Evolutionary conservation across 2,113 vertebrate genomes (phyloP), one percentile per base, ranked within the genome.

Genomic region (Serranochromis macrocephalus): DNA sequence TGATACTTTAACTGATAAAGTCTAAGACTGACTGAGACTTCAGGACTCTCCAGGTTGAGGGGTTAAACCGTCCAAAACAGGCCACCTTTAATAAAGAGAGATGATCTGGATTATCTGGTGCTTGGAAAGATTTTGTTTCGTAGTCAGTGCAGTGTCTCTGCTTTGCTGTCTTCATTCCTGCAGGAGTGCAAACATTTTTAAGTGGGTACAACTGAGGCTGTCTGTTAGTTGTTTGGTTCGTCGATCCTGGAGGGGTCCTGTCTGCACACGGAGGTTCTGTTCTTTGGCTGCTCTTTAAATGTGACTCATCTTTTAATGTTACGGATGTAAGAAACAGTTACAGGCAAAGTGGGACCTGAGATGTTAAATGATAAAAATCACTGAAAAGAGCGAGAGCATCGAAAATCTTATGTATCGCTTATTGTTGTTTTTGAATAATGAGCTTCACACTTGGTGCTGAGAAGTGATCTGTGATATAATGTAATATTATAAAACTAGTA

Each of bases 181-280:
- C 21, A n/a, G 33, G 24, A 82, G 31, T 71, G 24, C 13, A 24
- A 75, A 29, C 40, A 19, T 24, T 24, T 71, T 42, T 40, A 38
- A 24, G 11, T 0, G 1, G 11, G 63, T 40, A 21, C 36, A 40
- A 21, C 11, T 40, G 19, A 2, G 19, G 36, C 36, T 1, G 58
- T 68, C 36, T 5, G 66, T 71, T 24, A 24, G 63, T 21, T 0
- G 7, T 71, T 42, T 42, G 21, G 21, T 26, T 1, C 2, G 5
- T 47, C 33, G 7, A 58, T 51, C 4, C 79, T 17, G 26, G 53
- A 24, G 58, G 4, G 55, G n/a, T 36, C 31, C 51, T 10, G 49
- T 12, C 57, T 51, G 8, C 19, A 57, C 21, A 6, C 42, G 0
- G 9, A 73, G 26, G 57, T 45, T 51, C 45, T 55, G 33, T 21